Evolutionary conservation across 2,113 vertebrate genomes (phyloP), one percentile per base, ranked within the genome.

Genomic region (Prinia subflava): DNA sequence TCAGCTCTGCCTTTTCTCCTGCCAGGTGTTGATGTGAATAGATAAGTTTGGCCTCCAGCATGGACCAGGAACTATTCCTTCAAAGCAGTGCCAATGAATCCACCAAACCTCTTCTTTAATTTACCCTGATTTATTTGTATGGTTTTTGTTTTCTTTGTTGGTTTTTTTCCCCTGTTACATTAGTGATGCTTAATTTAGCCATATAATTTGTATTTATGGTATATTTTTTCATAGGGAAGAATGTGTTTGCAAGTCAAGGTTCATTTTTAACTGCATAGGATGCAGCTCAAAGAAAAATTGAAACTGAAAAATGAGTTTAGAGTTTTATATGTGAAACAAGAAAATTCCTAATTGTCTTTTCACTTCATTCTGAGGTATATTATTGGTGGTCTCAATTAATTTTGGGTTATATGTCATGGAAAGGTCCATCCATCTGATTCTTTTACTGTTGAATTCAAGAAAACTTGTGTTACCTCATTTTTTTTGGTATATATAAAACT

Each of bases 141-240:
- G 3, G 2, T 0, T 41, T 22, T 50, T 57, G 8, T 22, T 49
- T 57, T 41, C 6, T 24, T 56, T n/a, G 18, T 56, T 9, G 4
- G 1, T 17, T 20, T 25, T 30, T 27, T 64, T 8, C 3, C 0
- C 15, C 7, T 18, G 5, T 49, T 46, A 4, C 3, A 16, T 60
- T 33, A 65, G 4, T 30, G 6, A 6, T 41, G 20, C 7, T 30
- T n/a, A 28, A 24, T 78, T 57, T 60, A 65, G 15, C 5, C 5
- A 65, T 42, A 15, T 30, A 41, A 39, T 75, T 65, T 50, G 6
- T 49, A 47, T 60, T 41, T 76, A 20, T 42, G 10, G 60, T 65
- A 22, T 28, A n/a, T 35, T 3, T 23, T 57, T 60, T 67, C 2
- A 21, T 20, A 9, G 25, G 20, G 20, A 85, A 70, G 3, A 56